phyloP scores from a whole-genome alignment of 2,113 vertebrate genomes.

The Triplophysa siluroides region DNA sequence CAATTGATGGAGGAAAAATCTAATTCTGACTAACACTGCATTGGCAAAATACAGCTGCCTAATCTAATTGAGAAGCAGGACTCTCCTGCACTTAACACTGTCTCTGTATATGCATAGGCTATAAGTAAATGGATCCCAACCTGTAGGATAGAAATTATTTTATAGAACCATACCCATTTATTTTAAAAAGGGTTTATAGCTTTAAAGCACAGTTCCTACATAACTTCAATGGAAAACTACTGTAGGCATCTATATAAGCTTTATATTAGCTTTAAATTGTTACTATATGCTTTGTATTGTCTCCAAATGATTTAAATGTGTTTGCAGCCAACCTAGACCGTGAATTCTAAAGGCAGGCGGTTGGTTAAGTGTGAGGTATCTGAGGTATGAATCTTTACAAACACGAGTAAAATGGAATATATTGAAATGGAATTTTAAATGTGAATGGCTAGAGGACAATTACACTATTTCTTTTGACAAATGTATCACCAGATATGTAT shows the following conservation, averaged over 20 bases:
- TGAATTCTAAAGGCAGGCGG: background rate
- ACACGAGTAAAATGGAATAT: background rate
- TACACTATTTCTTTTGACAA: too few relatives aligned
- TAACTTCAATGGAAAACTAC: background rate
- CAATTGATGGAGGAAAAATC: conserved; percentile 48
- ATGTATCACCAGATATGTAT: too few relatives aligned
- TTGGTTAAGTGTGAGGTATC: background rate
- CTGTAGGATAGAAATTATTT: conserved; percentile 4
- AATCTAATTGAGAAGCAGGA: conserved; percentile 35
- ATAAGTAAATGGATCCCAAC: conserved; percentile 25
- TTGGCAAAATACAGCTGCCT: conserved; percentile 44
- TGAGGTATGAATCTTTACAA: background rate
- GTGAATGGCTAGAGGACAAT: too few relatives aligned
- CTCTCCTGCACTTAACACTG: conserved; percentile 38
- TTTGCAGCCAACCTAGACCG: background rate
- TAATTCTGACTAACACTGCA: conserved; percentile 49
- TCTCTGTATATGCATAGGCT: conserved; percentile 11
- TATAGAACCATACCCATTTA: conserved; percentile 13
- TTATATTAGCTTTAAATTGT: background rate
- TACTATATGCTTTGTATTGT: background rate
- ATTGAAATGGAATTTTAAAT: background rate
- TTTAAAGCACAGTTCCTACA: background rate
- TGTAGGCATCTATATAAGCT: background rate
- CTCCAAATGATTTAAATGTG: background rate
- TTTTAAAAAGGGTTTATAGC: background rate